phyloP scores from a whole-genome alignment of 2,888 invertebrate genomes.

The Pilophorus perplexus region DNA sequence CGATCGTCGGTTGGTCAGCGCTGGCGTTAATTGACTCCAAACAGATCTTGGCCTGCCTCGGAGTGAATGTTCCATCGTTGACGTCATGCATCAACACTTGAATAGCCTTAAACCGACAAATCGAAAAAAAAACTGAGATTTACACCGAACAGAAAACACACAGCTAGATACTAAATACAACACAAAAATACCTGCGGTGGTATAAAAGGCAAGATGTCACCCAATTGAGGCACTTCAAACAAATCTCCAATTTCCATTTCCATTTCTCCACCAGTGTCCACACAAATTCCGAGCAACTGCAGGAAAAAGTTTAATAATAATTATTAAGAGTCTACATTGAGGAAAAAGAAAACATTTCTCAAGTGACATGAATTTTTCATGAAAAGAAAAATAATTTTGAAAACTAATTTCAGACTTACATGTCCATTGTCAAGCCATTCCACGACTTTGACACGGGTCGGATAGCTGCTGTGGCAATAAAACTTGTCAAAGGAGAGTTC shows the following conservation, averaged over 20 bases:
- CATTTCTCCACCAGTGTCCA: constrained; percentile 7
- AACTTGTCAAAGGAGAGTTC: neutral
- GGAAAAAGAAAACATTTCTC: too few relatives aligned
- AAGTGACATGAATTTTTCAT: too few relatives aligned
- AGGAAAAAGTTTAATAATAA: too few relatives aligned
- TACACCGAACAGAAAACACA: neutral
- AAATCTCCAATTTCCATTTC: neutral
- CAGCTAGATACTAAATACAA: neutral
- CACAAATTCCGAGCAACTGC: constrained; percentile 4
- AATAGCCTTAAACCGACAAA: constrained; percentile 2
- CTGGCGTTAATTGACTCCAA: constrained; percentile 7
- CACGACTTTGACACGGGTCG: constrained; percentile 26
- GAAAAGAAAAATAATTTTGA: too few relatives aligned
- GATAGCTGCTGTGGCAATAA: constrained; percentile 9
- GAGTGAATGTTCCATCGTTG: constrained; percentile 6
- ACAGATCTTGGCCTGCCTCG: constrained; percentile 2
- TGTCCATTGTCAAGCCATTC: neutral
- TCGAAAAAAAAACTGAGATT: neutral
- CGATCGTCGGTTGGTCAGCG: constrained; percentile 5
- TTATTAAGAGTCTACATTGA: too few relatives aligned
- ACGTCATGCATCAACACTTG: constrained; percentile 8
- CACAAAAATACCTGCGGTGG: constrained; percentile 21
- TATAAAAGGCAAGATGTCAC: constrained; percentile 6
- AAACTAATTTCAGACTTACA: constrained; percentile 12
- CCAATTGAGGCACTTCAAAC: neutral